phyloP scores from a whole-genome alignment of 2,113 vertebrate genomes.

The Zapornia atra region DNA sequence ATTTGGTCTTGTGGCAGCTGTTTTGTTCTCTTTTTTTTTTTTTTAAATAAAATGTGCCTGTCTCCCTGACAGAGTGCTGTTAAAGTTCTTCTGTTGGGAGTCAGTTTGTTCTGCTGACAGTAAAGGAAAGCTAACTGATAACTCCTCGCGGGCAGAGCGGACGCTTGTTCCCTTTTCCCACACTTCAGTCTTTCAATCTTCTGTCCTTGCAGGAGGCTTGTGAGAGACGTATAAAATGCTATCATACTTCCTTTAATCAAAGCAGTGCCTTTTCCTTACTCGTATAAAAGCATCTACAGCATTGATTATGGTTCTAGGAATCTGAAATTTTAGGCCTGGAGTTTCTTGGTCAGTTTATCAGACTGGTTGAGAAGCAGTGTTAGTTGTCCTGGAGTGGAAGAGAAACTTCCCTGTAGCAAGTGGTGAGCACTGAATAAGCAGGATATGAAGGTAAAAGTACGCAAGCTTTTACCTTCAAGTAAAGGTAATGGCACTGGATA shows the following conservation, averaged over 20 bases:
- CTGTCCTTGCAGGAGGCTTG: background rate
- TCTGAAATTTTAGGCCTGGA: background rate
- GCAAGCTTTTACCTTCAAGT: no score
- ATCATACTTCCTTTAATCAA: background rate
- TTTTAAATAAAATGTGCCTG: conserved; percentile 43
- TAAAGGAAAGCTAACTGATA: conserved; percentile 20
- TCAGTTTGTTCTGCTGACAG: conserved; percentile 26
- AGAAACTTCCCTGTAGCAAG: background rate
- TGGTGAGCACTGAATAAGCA: background rate
- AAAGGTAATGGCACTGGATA: no score
- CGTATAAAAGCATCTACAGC: background rate
- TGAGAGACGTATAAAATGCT: background rate
- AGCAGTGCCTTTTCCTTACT: background rate
- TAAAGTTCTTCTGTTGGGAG: conserved; percentile 40
- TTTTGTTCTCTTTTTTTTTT: background rate
- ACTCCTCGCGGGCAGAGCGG: background rate
- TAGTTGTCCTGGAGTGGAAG: background rate
- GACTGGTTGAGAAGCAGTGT: background rate
- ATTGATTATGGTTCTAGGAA: background rate
- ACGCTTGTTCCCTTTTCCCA: background rate
- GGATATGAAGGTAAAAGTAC: background rate
- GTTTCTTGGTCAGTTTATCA: background rate
- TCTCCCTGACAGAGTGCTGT: conserved; percentile 39
- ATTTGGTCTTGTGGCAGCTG: conserved; percentile 55
- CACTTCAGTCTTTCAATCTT: background rate